phyloP scores from a whole-genome alignment of 2,888 invertebrate genomes.

The Icerya purchasi region DNA sequence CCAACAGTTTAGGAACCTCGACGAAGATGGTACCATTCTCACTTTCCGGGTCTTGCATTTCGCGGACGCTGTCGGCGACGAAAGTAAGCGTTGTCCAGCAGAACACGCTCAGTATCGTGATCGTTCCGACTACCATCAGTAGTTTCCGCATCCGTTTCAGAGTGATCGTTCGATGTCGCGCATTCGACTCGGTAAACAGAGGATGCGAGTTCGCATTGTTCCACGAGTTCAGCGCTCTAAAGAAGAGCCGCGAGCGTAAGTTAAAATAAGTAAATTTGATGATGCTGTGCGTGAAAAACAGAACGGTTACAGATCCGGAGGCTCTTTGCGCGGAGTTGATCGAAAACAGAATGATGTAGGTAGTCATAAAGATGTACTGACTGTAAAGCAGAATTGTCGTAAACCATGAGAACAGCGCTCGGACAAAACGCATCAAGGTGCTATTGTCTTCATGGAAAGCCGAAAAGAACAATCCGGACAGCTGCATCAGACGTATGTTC shows the following conservation, averaged over 20 bases:
- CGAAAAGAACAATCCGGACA: slow-evolving; percentile 54
- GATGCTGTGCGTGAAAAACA: slow-evolving; percentile 56
- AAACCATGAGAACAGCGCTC: slow-evolving; percentile 25
- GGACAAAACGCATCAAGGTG: slow-evolving; percentile 24
- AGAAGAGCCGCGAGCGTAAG: slow-evolving; percentile 40
- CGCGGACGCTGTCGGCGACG: slow-evolving; percentile 51
- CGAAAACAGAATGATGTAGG: slow-evolving; percentile 46
- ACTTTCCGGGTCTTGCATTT: slow-evolving; percentile 42
- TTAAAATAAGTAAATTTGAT: slow-evolving; percentile 55
- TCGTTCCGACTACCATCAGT: slow-evolving; percentile 39
- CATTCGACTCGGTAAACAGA: slow-evolving; percentile 60
- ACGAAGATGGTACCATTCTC: slow-evolving; percentile 43
- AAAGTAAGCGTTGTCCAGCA: slow-evolving; percentile 61
- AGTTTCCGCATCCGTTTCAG: slow-evolving; percentile 52
- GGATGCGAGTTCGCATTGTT: slow-evolving; percentile 52
- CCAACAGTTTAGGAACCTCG: slow-evolving; percentile 45
- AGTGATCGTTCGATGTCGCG: slow-evolving; percentile 42
- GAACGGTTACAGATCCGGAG: slow-evolving; percentile 58
- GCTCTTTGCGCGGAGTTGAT: slow-evolving; percentile 48
- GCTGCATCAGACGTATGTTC: slow-evolving; percentile 55
- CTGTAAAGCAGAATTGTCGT: slow-evolving; percentile 17
- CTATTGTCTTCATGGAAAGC: slow-evolving; percentile 37
- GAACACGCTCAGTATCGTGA: slow-evolving; percentile 37
- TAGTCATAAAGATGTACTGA: slow-evolving; percentile 34
- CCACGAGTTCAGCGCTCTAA: slow-evolving; percentile 56